Evolutionary conservation across 2,797 vertebrate species (phyloP).

Genomic region (Psittacula derbiana): DNA sequence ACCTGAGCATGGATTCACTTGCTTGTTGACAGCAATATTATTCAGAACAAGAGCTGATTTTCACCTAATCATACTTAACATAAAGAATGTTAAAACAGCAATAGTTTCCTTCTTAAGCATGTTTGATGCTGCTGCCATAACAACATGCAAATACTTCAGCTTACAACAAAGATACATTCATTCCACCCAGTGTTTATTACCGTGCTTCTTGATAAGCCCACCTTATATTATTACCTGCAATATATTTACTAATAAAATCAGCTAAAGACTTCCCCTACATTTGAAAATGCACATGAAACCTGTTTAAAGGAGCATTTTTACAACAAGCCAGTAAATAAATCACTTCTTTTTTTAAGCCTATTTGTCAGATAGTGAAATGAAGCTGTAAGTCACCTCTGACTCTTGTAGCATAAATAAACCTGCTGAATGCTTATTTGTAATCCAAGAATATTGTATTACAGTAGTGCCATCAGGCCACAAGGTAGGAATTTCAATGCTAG

Average conservation of each 20-base stretch:
- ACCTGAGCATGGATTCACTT: background rate
- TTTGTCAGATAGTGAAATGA: background rate
- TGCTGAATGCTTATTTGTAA: slow-evolving; percentile 14
- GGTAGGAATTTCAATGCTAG: background rate
- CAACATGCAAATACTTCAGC: slow-evolving; percentile 10
- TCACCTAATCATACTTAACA: background rate
- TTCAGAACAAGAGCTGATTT: background rate
- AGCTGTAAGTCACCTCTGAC: slow-evolving; percentile 3
- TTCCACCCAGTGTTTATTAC: background rate
- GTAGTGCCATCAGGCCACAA: background rate
- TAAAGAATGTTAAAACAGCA: background rate
- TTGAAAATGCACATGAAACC: background rate
- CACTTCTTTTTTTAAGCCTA: background rate
- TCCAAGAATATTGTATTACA: slow-evolving; percentile 45
- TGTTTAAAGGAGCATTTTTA: background rate
- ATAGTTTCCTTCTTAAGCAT: background rate
- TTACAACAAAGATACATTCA: background rate
- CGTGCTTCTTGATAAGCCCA: background rate
- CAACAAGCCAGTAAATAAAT: background rate
- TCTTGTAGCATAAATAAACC: slow-evolving; percentile 33
- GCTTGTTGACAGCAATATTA: background rate
- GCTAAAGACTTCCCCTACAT: background rate
- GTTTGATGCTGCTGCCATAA: slow-evolving; percentile 38
- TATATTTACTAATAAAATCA: background rate
- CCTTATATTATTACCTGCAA: background rate